Conservation (phyloP, 2,888 invertebrate species). For the Acrobasis consociella region DNA sequence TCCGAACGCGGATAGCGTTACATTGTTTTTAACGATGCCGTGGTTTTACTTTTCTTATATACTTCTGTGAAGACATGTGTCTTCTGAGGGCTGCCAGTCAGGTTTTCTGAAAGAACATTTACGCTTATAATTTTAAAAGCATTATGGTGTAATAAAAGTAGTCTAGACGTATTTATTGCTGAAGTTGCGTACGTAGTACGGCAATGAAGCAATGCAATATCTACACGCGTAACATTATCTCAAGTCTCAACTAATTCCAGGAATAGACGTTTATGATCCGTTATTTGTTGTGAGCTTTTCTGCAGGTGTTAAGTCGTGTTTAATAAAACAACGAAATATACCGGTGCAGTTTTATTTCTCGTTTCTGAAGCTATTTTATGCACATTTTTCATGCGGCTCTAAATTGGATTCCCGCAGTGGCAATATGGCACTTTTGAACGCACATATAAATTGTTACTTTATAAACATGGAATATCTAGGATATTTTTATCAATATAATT, state of each 20-base stretch:
- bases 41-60: background rate
- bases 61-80: slow-evolving; percentile 9
- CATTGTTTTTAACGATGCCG: slow-evolving; percentile 13
- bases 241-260: slow-evolving; percentile 20
- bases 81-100: slow-evolving; percentile 6
- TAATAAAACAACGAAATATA: background rate
- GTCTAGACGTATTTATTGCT: slow-evolving; percentile 30
- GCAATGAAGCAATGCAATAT: slow-evolving; percentile 1
- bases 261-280: slow-evolving; percentile 20
- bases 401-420: slow-evolving; percentile 21
- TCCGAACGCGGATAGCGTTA: background rate
- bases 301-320: slow-evolving; percentile 10
- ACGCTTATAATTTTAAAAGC: background rate
- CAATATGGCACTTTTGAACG: background rate
- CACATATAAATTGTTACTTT: background rate
- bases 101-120: slow-evolving; percentile 24
- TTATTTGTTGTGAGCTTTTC: slow-evolving; percentile 9
- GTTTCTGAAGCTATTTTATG: slow-evolving; percentile 7
- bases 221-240: slow-evolving; percentile 8
- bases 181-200: slow-evolving; percentile 22
- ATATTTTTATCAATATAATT: too few relatives aligned
- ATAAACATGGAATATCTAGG: background rate
- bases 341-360: slow-evolving; percentile 4
- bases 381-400: slow-evolving; percentile 15
- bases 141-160: slow-evolving; percentile 28